A percentile compares a stretch with the other conserved stretches of the same genome.
Evolutionary conservation across 1,140 invertebrate species (phyloP).

Genomic region (Aphidius ervi): DNA sequence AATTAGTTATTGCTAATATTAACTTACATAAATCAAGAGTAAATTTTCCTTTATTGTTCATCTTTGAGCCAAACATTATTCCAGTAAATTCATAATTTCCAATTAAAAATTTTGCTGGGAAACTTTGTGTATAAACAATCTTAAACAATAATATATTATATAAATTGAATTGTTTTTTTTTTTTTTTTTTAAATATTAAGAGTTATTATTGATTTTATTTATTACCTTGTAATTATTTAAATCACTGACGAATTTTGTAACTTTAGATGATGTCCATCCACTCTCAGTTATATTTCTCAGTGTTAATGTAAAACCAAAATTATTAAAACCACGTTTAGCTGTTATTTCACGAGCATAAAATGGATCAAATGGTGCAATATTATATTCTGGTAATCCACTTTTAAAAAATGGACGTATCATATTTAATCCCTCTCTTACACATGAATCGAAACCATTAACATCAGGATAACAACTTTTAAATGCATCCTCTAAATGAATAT

Average conservation of each 20-base stretch:
- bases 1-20: background rate
- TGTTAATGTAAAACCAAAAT: constrained; percentile 65
- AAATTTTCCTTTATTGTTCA: constrained; percentile 65
- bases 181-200: background rate
- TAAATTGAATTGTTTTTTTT: too few relatives aligned
- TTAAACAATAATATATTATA: constrained; percentile 41
- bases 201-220: constrained; percentile 1
- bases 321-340: constrained; percentile 58
- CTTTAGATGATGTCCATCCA: constrained; percentile 71
- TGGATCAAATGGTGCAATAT: constrained; percentile 72
- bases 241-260: constrained; percentile 64
- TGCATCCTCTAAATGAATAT: constrained; percentile 37
- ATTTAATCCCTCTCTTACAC: constrained; percentile 71
- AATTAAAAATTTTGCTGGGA: constrained; percentile 70
- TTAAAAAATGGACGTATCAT: constrained; percentile 67
- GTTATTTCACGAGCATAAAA: constrained; percentile 66
- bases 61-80: constrained; percentile 56
- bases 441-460: constrained; percentile 63
- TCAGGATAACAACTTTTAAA: constrained; percentile 61
- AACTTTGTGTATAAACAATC: constrained; percentile 75
- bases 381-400: constrained; percentile 67
- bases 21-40: constrained; percentile 70
- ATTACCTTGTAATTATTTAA: constrained; percentile 45
- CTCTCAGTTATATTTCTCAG: constrained; percentile 69
- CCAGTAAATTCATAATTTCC: constrained; percentile 67